These are phyloP conservation scores for Macquaria ambigua DNA, from an alignment of 2,113 vertebrate genomes.

Conservation along the genomic window DNA sequence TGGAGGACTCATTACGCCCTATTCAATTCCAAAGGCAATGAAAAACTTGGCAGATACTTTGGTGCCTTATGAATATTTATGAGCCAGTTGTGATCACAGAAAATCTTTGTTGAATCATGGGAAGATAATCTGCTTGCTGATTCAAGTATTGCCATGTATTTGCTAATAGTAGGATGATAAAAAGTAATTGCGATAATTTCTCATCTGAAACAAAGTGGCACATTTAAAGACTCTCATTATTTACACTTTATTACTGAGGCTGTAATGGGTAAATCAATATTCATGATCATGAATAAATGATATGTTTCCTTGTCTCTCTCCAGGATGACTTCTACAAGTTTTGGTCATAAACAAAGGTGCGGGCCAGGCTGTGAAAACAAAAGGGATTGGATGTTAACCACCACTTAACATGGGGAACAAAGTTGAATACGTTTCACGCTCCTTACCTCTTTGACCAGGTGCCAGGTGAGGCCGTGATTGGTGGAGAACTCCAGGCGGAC, in stretches of 20 bases:
- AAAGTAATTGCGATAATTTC: constrained; percentile 72
- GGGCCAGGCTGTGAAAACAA: background rate
- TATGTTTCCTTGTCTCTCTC: constrained; percentile 26
- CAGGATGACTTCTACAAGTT: constrained; percentile 50
- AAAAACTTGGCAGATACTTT: constrained; percentile 69
- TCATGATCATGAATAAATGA: constrained; percentile 74
- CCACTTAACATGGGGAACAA: background rate
- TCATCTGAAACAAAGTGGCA: constrained; percentile 67
- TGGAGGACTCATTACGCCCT: constrained; percentile 68
- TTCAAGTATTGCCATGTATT: constrained; percentile 71
- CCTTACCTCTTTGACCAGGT: constrained; percentile 96
- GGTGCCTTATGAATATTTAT: constrained; percentile 76
- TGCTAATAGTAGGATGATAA: constrained; percentile 62
- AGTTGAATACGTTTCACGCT: background rate
- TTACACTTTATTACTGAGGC: constrained; percentile 64
- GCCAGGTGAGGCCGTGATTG: constrained; percentile 98
- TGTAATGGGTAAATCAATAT: constrained; percentile 73
- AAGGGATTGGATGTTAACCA: background rate
- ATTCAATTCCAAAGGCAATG: constrained; percentile 76
- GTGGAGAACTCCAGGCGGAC: constrained; percentile 98
- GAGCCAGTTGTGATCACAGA: constrained; percentile 68
- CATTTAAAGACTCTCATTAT: constrained; percentile 69
- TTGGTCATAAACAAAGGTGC: constrained; percentile 26
- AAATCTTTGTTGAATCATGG: constrained; percentile 71
- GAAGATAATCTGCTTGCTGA: constrained; percentile 71